Percentiles rank a stretch among this genome's conserved stretches.
These are phyloP conservation scores for Danio tinwini DNA, from an alignment of 2,797 vertebrate species.

Conservation along the genomic window DNA sequence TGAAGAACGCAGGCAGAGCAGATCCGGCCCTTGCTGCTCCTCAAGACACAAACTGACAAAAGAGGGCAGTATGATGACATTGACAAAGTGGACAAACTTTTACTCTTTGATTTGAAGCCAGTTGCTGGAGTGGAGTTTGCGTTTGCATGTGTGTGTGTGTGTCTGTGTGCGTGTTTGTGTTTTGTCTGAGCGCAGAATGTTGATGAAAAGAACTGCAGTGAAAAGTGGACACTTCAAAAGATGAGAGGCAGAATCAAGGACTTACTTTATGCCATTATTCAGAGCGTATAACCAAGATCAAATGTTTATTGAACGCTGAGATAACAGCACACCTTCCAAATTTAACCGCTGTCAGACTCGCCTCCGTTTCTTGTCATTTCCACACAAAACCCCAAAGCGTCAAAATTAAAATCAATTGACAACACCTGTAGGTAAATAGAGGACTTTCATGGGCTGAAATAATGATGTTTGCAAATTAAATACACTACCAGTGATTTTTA, in stretches of 20 bases:
- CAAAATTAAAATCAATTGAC: neutral
- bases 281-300: constrained; percentile 21
- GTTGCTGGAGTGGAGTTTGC: constrained; percentile 21
- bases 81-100: constrained; percentile 79
- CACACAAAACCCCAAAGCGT: neutral
- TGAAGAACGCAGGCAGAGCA: constrained; percentile 44
- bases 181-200: constrained; percentile 34
- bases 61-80: constrained; percentile 84
- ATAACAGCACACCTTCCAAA: constrained; percentile 2
- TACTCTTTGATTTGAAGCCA: constrained; percentile 51
- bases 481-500: neutral
- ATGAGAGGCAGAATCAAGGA: constrained; percentile 29
- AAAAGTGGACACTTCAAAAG: constrained; percentile 36
- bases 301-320: constrained; percentile 25
- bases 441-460: neutral
- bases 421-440: constrained; percentile 51
- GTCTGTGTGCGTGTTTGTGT: neutral
- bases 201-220: constrained; percentile 22
- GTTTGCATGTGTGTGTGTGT: no score
- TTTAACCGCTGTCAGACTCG: neutral
- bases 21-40: constrained; percentile 48
- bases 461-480: neutral
- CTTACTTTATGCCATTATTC: constrained; percentile 34
- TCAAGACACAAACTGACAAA: constrained; percentile 77
- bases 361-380: neutral